Evolutionary conservation across 2,797 vertebrate genomes (phyloP), one percentile per base, ranked within the genome.

Genomic region (Rachycentron canadum): DNA sequence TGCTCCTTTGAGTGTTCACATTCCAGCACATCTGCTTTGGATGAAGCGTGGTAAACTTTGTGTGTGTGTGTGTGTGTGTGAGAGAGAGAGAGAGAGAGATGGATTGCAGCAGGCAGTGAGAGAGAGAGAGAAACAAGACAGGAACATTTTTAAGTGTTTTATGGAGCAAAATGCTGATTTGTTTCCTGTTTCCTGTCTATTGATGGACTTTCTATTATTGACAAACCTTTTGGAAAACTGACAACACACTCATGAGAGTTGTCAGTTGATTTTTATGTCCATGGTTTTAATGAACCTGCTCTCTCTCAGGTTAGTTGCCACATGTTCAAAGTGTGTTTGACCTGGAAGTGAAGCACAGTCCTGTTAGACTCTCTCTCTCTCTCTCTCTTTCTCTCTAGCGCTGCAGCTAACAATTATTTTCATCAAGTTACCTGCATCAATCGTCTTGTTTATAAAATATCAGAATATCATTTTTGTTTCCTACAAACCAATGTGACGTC

Each of bases 11-110:
- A 92, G 90, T 88, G 88, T 92, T 92, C 82, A 70, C 86, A 89
- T 93, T 94, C 91, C 90, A 92, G 79, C 91, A 94, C 94, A 94
- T 94, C 92, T 94, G 94, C 89, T 94, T 91, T 80, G 86, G 90
- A 94, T 94, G 87, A 93, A 89, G 87, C 57, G 62, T 85, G 82
- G 75, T 86, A 86, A 91, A 85, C 82, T 86, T 0, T 86, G 58
- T 78, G 60, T 83, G 55, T 78, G 55, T 57, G 65, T 66, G 69
- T 68, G 74, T 58, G 73, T 68, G 73, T 79, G 80, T 53, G 74
- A 53, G 74, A 45, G 61, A 40, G 70, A 47, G 63, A 32, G 45
- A 36, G 55, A 28, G 58, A 5, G 30, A 1, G 19, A 45, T 21
- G 43, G 43, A 45, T 45, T 19, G 43, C 43, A 45, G 43, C 17